Conservation (phyloP, 2,797 vertebrate genomes). For the Myotis daubentonii region DNA sequence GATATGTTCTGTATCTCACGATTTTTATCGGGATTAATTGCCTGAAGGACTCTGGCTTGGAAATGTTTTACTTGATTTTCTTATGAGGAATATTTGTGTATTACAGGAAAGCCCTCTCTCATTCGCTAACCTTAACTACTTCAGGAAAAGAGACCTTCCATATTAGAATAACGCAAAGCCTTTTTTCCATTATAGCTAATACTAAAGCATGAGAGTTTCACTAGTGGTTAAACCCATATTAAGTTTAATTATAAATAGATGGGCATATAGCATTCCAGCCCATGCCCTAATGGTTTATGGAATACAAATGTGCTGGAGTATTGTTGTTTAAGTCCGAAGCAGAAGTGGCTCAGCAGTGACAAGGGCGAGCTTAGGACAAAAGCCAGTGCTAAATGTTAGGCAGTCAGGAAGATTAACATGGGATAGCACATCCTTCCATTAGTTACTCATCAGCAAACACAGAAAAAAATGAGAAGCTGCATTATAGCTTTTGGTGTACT, state of each 20-base stretch:
- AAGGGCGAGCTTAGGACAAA: constrained; percentile 59
- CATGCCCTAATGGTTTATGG: constrained; percentile 59
- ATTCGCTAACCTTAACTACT: neutral
- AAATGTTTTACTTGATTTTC: neutral
- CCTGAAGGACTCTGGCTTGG: neutral
- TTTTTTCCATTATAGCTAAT: constrained; percentile 44
- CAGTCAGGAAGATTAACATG: constrained; percentile 65
- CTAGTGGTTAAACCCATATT: constrained; percentile 62
- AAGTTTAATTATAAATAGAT: constrained; percentile 72
- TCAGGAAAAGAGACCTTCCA: neutral
- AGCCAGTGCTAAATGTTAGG: constrained; percentile 65
- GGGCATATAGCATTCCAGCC: constrained; percentile 52
- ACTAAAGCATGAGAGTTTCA: constrained; percentile 34
- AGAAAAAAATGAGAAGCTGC: constrained; percentile 12
- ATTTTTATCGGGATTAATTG: neutral
- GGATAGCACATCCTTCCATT: constrained; percentile 52
- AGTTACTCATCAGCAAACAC: constrained; percentile 71
- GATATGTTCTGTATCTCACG: neutral
- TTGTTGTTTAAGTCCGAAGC: constrained; percentile 39
- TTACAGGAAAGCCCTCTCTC: neutral
- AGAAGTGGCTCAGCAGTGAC: constrained; percentile 6
- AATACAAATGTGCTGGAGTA: constrained; percentile 32
- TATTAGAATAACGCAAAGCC: constrained; percentile 44
- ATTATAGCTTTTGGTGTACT: constrained; percentile 53
- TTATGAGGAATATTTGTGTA: neutral